These are phyloP conservation scores for Zootermopsis nevadensis DNA, from an alignment of 2,888 invertebrate species.

Conservation along the genomic window DNA sequence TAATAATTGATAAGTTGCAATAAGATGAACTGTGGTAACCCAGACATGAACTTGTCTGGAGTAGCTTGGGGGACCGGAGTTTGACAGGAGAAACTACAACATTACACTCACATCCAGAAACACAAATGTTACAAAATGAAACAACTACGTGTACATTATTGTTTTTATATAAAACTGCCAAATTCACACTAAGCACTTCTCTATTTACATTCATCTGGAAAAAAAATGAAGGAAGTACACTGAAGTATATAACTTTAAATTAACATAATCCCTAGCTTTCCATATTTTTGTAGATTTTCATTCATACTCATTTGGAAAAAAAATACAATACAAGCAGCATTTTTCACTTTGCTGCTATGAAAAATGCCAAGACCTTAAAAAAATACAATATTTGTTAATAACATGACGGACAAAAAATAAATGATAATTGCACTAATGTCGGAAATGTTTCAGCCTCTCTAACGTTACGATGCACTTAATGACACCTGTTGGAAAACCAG, in stretches of 20 bases:
- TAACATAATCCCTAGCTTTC: not conserved
- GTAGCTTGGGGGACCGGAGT: not conserved
- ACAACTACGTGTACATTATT: constrained; percentile 21
- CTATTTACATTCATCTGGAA: constrained; percentile 35
- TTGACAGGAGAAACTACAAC: constrained; percentile 1
- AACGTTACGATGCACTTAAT: not conserved
- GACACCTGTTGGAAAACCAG: not conserved
- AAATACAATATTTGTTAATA: constrained; percentile 34
- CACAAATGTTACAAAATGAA: constrained; percentile 37
- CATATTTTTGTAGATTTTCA: not conserved
- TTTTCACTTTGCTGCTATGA: not conserved
- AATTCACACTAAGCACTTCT: constrained; percentile 36
- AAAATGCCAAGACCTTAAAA: constrained; percentile 26
- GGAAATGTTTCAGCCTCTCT: constrained; percentile 7
- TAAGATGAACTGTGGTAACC: not conserved
- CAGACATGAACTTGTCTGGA: not conserved
- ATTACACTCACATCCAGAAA: constrained; percentile 21
- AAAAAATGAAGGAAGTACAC: constrained; percentile 19
- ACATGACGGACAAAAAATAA: constrained; percentile 17
- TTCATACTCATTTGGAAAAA: not conserved
- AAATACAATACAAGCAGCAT: constrained; percentile 23
- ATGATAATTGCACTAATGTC: constrained; percentile 19
- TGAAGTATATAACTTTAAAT: constrained; percentile 27
- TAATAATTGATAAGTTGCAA: not conserved
- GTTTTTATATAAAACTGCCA: constrained; percentile 42